These are phyloP conservation scores for Leptopilina boulardi DNA, from an alignment of 1,140 invertebrate genomes.

Conservation along the genomic window DNA sequence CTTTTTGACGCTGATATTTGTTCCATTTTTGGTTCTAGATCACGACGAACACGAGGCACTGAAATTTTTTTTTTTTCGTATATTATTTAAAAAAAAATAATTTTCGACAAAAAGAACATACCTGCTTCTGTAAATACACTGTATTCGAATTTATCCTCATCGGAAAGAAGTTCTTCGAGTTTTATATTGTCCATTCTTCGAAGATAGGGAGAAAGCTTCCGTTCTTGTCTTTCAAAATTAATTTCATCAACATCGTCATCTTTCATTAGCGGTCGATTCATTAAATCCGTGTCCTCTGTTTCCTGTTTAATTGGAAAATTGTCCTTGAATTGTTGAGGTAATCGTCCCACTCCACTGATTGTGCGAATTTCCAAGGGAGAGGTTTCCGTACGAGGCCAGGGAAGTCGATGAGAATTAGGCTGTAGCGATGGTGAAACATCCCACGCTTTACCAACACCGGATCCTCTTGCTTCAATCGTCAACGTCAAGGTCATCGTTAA, in stretches of 20 bases:
- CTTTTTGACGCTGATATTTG: conserved; percentile 62
- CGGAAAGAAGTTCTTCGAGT: neutral
- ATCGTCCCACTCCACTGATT: conserved; percentile 59
- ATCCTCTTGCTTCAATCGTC: conserved; percentile 43
- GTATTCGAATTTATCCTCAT: conserved; percentile 14
- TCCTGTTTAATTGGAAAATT: neutral
- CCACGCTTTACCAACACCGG: conserved; percentile 65
- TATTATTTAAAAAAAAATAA: no score
- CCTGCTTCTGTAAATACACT: neutral
- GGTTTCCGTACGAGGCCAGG: conserved; percentile 60
- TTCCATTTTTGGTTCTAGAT: conserved; percentile 64
- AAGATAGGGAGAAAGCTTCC: neutral
- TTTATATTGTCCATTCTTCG: neutral
- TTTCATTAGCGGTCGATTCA: neutral
- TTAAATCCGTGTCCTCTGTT: neutral
- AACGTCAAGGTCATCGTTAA: conserved; percentile 38
- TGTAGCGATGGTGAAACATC: conserved; percentile 57
- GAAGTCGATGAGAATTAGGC: conserved; percentile 45
- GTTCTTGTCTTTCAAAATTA: neutral
- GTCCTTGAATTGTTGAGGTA: neutral
- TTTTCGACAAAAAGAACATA: neutral
- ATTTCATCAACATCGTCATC: neutral
- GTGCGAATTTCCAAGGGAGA: conserved; percentile 64
- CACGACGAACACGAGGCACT: conserved; percentile 58
- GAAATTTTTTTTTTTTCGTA: no score